Evolutionary conservation across 2,888 invertebrate species (phyloP), one percentile per base, ranked within the genome.

Genomic region (Mallateleia sp.): DNA sequence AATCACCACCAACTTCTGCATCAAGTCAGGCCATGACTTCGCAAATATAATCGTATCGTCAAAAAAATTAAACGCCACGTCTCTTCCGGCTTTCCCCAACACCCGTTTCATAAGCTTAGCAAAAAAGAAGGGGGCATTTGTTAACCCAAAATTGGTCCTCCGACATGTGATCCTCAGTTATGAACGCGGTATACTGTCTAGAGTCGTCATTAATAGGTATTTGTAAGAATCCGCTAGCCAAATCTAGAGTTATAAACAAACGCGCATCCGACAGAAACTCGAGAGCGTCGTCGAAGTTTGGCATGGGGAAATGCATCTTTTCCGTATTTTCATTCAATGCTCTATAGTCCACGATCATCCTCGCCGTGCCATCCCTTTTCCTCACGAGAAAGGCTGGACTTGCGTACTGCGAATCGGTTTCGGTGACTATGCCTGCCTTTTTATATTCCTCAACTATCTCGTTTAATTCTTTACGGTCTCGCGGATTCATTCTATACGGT

Each of bases 391-490:
- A 62, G 75, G 52, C 67, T 18, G 47, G 11, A 45, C 67, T 67
- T 11, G 67, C 62, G n/a, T 18, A 62, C 18, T 28, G 50, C 4
- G 90, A 90, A 32, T 15, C 60, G 8, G 88, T 90, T 9, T 90
- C 88, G 2, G 66, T 85, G 11, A 87, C 89, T 14, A 90, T 32
- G 4, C 32, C 32, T 8, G 8, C 32, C 32, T 8, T 32, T 8
- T 32, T 69, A 11, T 67, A 67, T 34, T 62, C 38, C 5, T 8
- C 28, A 22, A 38, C 25, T 14, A 28, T 62, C 6, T 34, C 20
- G 15, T 62, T 20, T 15, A 62, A 20, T 15, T 50, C 45, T 45
- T 6, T n/a, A n/a, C 50, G 58, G n/a, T 88, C 88, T 8, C 32
- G 45, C 47, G 64, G 28, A 42, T 69, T 71, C 20, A 79, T 25